Evolutionary conservation across 2,797 vertebrate species (phyloP).

Genomic region (Anas acuta): DNA sequence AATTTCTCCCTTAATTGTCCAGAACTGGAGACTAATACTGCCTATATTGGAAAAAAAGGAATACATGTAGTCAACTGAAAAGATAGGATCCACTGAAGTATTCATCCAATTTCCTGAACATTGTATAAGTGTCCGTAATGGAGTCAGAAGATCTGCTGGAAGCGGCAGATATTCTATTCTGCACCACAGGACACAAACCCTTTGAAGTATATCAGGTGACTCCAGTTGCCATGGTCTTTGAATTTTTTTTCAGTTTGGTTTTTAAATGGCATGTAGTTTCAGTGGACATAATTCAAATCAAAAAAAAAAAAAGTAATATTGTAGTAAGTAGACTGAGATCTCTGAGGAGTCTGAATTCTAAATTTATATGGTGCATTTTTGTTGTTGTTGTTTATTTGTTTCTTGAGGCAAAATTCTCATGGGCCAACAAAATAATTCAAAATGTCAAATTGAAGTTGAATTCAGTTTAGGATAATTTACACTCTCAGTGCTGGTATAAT

Average conservation of each 20-base stretch:
- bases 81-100: not conserved
- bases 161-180: not conserved
- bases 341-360: slow-evolving; percentile 3
- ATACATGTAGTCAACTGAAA: not conserved
- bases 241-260: not conserved
- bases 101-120: not conserved
- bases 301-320: not conserved
- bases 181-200: not conserved
- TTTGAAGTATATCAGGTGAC: not conserved
- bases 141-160: slow-evolving; percentile 1
- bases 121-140: not conserved
- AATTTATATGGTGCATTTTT: not conserved
- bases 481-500: not conserved
- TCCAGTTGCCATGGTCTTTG: not conserved
- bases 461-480: not conserved
- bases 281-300: not conserved
- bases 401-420: not conserved
- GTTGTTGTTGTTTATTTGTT: not conserved
- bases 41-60: not conserved
- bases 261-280: not conserved
- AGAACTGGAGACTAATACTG: not conserved
- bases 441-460: not conserved
- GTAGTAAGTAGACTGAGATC: not conserved
- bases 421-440: not conserved
- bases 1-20: not conserved